phyloP scores from a whole-genome alignment of 37 sponge, comb jelly and placozoan genomes.

The Chondrosia reniformis region DNA sequence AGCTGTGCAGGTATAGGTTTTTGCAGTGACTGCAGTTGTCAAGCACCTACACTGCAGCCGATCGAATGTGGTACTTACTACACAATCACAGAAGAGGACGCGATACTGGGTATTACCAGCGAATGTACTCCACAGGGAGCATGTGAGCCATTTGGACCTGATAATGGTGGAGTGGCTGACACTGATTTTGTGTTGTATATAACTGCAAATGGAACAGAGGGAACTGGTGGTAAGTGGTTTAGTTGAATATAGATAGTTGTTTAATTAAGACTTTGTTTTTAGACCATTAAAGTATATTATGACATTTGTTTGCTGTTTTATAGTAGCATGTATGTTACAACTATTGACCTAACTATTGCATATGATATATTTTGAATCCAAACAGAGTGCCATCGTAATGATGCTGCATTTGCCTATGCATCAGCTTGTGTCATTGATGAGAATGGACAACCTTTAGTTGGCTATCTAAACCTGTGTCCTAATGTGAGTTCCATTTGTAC shows the following conservation, averaged over 20 bases:
- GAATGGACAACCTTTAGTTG: background rate
- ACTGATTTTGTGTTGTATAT: slow-evolving; percentile 5
- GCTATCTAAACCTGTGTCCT: slow-evolving; percentile 8
- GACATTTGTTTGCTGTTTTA: no score
- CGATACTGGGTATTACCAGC: no score
- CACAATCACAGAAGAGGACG: no score
- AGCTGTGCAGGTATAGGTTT: background rate
- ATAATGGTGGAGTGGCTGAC: background rate
- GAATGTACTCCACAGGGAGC: no score
- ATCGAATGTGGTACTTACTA: no score
- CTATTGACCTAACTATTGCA: background rate
- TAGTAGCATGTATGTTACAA: no score
- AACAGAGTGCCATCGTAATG: background rate
- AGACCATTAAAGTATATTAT: background rate
- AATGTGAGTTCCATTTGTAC: background rate
- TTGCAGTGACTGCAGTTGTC: no score
- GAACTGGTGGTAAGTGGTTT: no score
- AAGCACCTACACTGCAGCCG: background rate
- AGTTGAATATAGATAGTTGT: no score
- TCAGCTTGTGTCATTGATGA: background rate
- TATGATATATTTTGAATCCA: background rate
- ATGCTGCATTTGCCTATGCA: background rate
- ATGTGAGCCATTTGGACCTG: no score
- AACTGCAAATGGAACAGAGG: background rate
- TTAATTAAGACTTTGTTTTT: background rate